Percentiles rank a stretch among this genome's conserved stretches.
These are phyloP conservation scores for Anthoptus insignis DNA, from an alignment of 2,888 invertebrate species.

Conservation along the genomic window DNA sequence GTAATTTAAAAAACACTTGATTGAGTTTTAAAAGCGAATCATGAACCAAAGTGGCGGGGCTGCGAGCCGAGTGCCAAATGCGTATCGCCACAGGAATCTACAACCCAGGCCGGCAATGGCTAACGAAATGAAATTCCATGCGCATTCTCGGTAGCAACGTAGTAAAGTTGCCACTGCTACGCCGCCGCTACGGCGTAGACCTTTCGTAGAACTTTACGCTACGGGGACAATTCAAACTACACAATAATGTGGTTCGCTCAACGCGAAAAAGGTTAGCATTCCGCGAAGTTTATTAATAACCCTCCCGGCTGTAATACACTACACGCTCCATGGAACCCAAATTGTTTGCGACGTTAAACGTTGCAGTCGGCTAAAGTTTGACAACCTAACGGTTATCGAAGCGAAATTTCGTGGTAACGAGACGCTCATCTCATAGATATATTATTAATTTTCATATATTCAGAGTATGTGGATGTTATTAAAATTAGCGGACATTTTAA, in stretches of 20 bases:
- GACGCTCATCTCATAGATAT: neutral
- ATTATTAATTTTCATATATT: no score
- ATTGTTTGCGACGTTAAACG: conserved; percentile 28
- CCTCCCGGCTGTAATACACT: neutral
- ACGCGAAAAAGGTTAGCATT: conserved; percentile 28
- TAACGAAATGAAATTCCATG: conserved; percentile 84
- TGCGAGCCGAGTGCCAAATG: conserved; percentile 15
- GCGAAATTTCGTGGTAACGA: neutral
- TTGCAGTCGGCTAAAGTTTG: conserved; percentile 25
- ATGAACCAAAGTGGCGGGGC: conserved; percentile 10
- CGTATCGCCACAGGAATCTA: conserved; percentile 69
- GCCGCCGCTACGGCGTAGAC: conserved; percentile 26
- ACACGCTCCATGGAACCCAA: conserved; percentile 16
- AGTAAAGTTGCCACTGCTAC: conserved; percentile 34
- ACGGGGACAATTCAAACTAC: conserved; percentile 29
- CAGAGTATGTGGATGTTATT: no score
- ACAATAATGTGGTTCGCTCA: conserved; percentile 17
- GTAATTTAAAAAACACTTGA: neutral
- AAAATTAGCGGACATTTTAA: no score
- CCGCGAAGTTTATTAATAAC: conserved; percentile 33
- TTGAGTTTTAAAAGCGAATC: conserved; percentile 5
- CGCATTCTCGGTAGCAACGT: conserved; percentile 62
- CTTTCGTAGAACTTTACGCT: conserved; percentile 24
- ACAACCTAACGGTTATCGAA: conserved; percentile 1
- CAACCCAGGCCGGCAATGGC: conserved; percentile 60